A percentile compares a stretch with the other conserved stretches of the same genome.
These are phyloP conservation scores for Tanypteryx hageni DNA, from an alignment of 2,888 invertebrate species.

Conservation along the genomic window DNA sequence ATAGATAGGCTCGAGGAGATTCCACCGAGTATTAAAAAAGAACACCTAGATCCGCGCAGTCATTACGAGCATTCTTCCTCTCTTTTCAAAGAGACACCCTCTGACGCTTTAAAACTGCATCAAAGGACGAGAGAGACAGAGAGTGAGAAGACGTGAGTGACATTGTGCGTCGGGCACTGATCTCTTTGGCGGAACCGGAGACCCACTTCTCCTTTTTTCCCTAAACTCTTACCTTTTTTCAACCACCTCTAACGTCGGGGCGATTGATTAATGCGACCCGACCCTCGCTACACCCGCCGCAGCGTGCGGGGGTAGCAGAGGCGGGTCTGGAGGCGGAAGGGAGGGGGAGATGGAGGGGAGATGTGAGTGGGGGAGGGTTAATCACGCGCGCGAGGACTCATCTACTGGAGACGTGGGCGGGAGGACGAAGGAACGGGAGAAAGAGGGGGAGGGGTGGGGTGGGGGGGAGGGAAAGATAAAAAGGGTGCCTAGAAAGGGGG, in stretches of 20 bases:
- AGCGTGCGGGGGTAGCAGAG: too few species aligned
- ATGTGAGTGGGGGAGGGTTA: background rate
- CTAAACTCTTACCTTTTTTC: conserved; percentile 9
- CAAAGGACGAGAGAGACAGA: background rate
- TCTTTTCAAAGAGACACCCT: background rate
- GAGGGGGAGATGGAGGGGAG: background rate
- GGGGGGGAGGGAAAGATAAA: background rate
- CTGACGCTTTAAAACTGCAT: conserved; percentile 38
- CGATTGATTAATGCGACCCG: conserved; percentile 37
- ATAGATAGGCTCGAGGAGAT: background rate
- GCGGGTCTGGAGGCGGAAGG: background rate
- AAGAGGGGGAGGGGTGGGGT: background rate
- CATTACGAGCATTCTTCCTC: background rate
- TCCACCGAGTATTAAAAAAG: background rate
- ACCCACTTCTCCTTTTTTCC: background rate
- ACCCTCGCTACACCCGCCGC: conserved; percentile 5
- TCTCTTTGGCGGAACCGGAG: conserved; percentile 25
- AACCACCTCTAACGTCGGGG: conserved; percentile 22
- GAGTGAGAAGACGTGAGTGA: too few species aligned
- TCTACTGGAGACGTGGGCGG: background rate
- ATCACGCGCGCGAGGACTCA: too few species aligned
- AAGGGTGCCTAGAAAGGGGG: background rate
- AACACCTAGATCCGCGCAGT: background rate
- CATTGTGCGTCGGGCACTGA: conserved; percentile 29
- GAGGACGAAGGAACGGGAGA: background rate